Evolutionary conservation across 2,113 vertebrate species (phyloP).

Genomic region (Egretta garzetta): DNA sequence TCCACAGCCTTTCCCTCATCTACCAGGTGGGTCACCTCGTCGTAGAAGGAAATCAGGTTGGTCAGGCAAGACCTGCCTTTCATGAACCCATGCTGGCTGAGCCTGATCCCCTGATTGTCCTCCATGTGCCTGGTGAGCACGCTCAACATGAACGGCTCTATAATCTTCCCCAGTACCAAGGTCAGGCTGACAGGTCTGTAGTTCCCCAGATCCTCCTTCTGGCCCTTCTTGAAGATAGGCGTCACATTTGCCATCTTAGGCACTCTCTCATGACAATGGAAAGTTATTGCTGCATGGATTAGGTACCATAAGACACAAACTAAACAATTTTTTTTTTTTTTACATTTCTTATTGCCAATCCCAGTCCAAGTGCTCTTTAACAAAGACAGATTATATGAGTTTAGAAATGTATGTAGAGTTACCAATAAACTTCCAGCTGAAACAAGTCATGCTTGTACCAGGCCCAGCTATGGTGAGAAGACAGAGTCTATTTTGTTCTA

Average conservation of each 20-base stretch:
- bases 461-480: background rate
- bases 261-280: background rate
- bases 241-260: background rate
- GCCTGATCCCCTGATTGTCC: too few species aligned
- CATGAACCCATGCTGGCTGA: too few species aligned
- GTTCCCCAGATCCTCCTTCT: too few species aligned
- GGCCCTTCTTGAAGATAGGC: too few species aligned
- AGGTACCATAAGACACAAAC: background rate
- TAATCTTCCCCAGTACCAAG: too few species aligned
- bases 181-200: too few species aligned
- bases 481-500: background rate
- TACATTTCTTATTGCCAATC: background rate
- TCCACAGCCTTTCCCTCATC: too few species aligned
- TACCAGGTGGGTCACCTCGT: too few species aligned
- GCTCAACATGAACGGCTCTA: too few species aligned
- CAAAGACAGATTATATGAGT: background rate
- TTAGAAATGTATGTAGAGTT: background rate
- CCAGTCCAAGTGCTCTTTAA: background rate
- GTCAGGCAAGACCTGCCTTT: too few species aligned
- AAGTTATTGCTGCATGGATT: background rate
- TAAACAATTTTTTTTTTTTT: background rate
- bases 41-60: too few species aligned
- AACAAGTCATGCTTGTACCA: background rate
- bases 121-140: too few species aligned
- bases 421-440: background rate